Percentiles rank a stretch among this genome's conserved stretches.
These are phyloP conservation scores for Anastatus disparis DNA, from an alignment of 1,140 invertebrate genomes.

Conservation along the genomic window DNA sequence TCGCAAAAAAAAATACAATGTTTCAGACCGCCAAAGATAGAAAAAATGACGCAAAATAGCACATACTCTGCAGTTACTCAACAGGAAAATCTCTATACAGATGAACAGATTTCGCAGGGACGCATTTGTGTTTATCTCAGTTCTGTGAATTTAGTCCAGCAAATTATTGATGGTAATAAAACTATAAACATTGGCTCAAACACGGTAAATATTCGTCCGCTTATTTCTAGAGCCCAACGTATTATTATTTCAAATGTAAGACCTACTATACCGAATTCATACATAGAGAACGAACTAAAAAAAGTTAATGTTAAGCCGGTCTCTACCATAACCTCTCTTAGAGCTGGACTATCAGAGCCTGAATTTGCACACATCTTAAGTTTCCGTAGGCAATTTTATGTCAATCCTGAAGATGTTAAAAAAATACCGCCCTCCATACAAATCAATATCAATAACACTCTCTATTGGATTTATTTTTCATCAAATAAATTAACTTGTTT, in stretches of 20 bases:
- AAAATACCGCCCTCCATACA: constrained; percentile 23
- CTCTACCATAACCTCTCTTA: neutral
- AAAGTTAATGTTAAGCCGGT: neutral
- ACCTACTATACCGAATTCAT: too few relatives aligned
- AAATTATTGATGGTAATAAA: constrained; percentile 27
- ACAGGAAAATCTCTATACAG: too few relatives aligned
- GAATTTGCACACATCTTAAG: constrained; percentile 7
- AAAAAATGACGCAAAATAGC: too few relatives aligned
- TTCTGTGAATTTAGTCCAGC: constrained; percentile 28
- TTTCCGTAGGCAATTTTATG: constrained; percentile 25
- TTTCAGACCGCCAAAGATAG: too few relatives aligned
- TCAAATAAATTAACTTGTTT: neutral
- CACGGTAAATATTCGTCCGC: constrained; percentile 24
- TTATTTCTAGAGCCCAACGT: constrained; percentile 36
- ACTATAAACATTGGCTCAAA: constrained; percentile 23
- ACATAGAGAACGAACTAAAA: constrained; percentile 26
- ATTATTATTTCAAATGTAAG: constrained; percentile 44
- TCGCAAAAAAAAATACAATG: too few relatives aligned
- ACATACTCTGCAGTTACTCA: too few relatives aligned
- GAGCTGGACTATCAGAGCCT: constrained; percentile 20
- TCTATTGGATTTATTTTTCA: constrained; percentile 34
- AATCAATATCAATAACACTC: constrained; percentile 4
- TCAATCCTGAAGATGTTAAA: constrained; percentile 14
- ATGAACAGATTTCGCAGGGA: constrained; percentile 40
- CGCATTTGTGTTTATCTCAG: constrained; percentile 41